A percentile compares a stretch with the other conserved stretches of the same genome.
Evolutionary conservation across 2,888 invertebrate genomes (phyloP).

Genomic region (Pammene aurita): DNA sequence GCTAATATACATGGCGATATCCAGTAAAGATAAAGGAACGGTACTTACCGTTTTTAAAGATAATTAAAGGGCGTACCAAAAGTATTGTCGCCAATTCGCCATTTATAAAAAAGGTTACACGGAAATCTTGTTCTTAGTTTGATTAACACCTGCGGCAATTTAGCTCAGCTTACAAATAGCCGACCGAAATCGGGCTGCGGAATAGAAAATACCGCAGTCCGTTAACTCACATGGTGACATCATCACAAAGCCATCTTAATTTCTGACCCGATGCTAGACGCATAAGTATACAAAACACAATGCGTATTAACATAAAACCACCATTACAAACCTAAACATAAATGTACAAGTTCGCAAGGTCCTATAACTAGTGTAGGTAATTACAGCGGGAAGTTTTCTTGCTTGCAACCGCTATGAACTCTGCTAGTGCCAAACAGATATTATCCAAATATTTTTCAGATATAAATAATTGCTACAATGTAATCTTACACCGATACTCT

Average conservation of each 20-base stretch:
- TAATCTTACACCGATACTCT: too few species aligned
- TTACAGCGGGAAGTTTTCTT: slow-evolving; percentile 20
- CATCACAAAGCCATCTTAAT: slow-evolving; percentile 64
- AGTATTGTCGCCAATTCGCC: not conserved
- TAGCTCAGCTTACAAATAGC: slow-evolving; percentile 1
- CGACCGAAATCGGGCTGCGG: slow-evolving; percentile 18
- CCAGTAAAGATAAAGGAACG: too few species aligned
- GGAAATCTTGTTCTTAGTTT: not conserved
- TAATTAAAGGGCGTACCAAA: too few species aligned
- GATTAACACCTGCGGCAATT: slow-evolving; percentile 8
- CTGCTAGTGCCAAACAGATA: too few species aligned
- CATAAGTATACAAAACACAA: slow-evolving; percentile 31
- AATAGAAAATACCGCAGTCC: slow-evolving; percentile 51
- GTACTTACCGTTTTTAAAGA: too few species aligned
- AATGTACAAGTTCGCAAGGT: not conserved
- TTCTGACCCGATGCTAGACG: slow-evolving; percentile 54
- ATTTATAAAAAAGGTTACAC: not conserved
- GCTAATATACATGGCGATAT: too few species aligned
- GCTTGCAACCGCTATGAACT: not conserved
- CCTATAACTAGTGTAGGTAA: slow-evolving; percentile 14
- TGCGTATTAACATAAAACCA: slow-evolving; percentile 31
- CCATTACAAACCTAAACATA: slow-evolving; percentile 17
- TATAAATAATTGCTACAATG: too few species aligned
- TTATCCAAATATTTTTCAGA: too few species aligned
- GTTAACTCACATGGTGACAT: slow-evolving; percentile 68